Conservation (phyloP, 2,113 vertebrate genomes). For the Lasiurus cinereus region DNA sequence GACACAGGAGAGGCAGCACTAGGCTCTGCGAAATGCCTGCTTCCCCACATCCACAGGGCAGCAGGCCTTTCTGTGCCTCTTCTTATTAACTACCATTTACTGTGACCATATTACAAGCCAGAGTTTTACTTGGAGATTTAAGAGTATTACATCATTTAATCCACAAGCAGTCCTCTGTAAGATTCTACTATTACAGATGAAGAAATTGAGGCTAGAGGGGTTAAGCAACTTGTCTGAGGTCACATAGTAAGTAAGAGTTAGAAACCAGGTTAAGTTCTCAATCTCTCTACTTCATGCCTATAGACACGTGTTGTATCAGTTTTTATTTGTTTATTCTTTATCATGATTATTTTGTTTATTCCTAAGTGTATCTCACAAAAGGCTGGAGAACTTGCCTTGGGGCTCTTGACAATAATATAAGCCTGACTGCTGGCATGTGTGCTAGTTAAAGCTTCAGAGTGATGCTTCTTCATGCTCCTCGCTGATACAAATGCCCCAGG, state of each 20-base stretch:
- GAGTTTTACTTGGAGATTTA: background rate
- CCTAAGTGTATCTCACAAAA: slow-evolving; percentile 28
- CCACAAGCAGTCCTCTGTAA: background rate
- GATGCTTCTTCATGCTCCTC: background rate
- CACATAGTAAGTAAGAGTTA: background rate
- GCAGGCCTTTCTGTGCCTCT: background rate
- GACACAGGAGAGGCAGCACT: background rate
- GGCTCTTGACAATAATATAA: background rate
- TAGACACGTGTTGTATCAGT: background rate
- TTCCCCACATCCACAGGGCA: background rate
- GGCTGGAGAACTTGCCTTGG: background rate
- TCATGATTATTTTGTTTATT: background rate
- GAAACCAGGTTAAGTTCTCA: background rate
- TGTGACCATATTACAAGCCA: background rate
- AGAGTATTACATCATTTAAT: background rate
- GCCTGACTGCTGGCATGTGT: background rate
- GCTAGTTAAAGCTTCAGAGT: background rate
- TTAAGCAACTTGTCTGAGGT: background rate
- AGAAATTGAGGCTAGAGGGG: background rate
- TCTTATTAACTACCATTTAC: background rate
- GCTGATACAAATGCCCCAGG: accelerated
- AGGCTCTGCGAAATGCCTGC: background rate
- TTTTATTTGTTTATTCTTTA: background rate
- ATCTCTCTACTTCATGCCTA: background rate
- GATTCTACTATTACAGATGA: background rate